phyloP scores from a whole-genome alignment of 1,140 invertebrate species.

The Atta colombica region DNA sequence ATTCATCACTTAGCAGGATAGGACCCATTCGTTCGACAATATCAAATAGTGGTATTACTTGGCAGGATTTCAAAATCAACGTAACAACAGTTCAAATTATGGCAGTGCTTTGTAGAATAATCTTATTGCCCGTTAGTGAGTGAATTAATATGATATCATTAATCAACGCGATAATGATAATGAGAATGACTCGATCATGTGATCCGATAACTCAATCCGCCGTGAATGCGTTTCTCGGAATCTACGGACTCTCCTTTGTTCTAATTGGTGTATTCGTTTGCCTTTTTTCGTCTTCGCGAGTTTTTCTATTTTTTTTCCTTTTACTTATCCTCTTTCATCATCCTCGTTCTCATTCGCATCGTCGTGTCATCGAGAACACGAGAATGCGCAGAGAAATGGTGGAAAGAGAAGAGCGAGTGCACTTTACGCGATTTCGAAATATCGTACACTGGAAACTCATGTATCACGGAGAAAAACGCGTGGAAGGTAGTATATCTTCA shows the following conservation, averaged over 20 bases:
- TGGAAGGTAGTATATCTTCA: conserved; percentile 8
- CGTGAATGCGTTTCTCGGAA: conserved; percentile 11
- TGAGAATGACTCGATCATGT: conserved; percentile 2
- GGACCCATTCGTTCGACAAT: conserved; percentile 45
- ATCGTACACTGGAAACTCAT: conserved; percentile 3
- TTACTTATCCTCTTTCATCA: neutral
- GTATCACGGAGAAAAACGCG: conserved; percentile 12
- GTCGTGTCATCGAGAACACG: neutral
- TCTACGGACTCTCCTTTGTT: neutral
- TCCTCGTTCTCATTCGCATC: neutral
- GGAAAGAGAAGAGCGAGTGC: conserved; percentile 57
- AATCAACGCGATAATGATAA: conserved; percentile 59
- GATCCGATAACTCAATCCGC: conserved; percentile 41
- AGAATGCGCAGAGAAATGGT: neutral
- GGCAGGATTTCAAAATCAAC: conserved; percentile 79
- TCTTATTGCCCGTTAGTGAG: conserved; percentile 82
- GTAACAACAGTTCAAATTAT: conserved; percentile 80
- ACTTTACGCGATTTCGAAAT: neutral
- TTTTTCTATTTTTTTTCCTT: neutral
- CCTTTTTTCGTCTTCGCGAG: neutral
- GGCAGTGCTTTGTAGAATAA: conserved; percentile 85
- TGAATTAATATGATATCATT: conserved; percentile 71
- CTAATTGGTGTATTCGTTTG: conserved; percentile 21
- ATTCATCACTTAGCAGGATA: conserved; percentile 56
- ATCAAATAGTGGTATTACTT: conserved; percentile 66